These are phyloP conservation scores for Diogma glabrata DNA, from an alignment of 2,888 invertebrate genomes.

Conservation along the genomic window DNA sequence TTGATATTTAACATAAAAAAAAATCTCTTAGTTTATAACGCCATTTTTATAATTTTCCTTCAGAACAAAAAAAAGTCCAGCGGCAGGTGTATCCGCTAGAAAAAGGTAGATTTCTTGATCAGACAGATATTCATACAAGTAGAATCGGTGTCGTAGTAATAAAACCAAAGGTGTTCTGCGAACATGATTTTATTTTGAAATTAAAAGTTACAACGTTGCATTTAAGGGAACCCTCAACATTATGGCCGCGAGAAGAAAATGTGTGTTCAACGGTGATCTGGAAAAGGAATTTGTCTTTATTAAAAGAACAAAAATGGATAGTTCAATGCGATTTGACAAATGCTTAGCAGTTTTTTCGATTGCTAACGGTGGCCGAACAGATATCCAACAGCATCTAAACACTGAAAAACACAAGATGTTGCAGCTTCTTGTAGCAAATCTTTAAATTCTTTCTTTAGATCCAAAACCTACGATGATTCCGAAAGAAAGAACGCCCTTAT, in stretches of 20 bases:
- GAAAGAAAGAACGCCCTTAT: conserved; percentile 20
- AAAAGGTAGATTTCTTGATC: too few species aligned
- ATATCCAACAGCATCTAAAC: conserved; percentile 8
- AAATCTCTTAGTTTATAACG: too few species aligned
- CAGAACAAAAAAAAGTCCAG: too few species aligned
- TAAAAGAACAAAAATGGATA: not conserved
- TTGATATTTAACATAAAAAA: too few species aligned
- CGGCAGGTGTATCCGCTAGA: too few species aligned
- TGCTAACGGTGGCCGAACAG: conserved; percentile 6
- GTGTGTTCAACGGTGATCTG: not conserved
- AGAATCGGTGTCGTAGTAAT: too few species aligned
- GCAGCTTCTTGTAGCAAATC: conserved; percentile 7
- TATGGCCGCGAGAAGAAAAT: not conserved
- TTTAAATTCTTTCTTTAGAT: conserved; percentile 8
- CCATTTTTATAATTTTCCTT: too few species aligned
- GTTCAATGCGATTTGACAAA: not conserved
- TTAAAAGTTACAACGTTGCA: not conserved
- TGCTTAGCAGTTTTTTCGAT: conserved; percentile 7
- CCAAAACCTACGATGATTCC: conserved; percentile 15
- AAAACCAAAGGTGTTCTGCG: too few species aligned
- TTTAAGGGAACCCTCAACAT: not conserved
- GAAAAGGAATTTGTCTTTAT: not conserved
- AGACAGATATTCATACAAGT: too few species aligned
- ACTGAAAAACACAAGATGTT: conserved; percentile 6
- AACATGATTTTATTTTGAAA: too few species aligned